Percentiles rank a stretch among this genome's conserved stretches.
Conservation (phyloP, 2,113 vertebrate species). For the Atrichornis clamosus region DNA sequence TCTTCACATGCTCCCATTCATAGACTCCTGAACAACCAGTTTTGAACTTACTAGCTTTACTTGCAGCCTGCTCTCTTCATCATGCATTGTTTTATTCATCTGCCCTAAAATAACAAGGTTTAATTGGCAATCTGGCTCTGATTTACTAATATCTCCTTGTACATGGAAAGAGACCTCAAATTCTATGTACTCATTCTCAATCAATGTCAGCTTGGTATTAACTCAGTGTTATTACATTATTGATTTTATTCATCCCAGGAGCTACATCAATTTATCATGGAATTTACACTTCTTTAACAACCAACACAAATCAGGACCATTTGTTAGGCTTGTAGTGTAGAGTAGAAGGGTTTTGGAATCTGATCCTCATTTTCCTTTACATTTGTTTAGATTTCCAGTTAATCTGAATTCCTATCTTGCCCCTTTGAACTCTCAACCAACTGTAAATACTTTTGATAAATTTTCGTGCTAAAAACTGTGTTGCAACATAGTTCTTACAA, state of each 20-base stretch:
- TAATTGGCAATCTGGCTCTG: constrained; percentile 34
- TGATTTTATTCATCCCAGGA: constrained; percentile 56
- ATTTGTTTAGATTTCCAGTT: constrained; percentile 54
- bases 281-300: constrained; percentile 51
- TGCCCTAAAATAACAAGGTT: constrained; percentile 40
- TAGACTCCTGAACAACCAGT: background rate
- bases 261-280: constrained; percentile 47
- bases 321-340: constrained; percentile 12
- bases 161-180: constrained; percentile 30
- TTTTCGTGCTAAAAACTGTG: constrained; percentile 28
- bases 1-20: background rate
- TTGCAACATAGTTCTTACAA: constrained; percentile 26
- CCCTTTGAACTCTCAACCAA: constrained; percentile 41
- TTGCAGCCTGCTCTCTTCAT: background rate
- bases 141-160: constrained; percentile 47
- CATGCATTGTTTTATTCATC: constrained; percentile 10
- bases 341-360: constrained; percentile 11
- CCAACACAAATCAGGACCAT: constrained; percentile 46
- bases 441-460: constrained; percentile 50
- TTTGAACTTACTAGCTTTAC: background rate
- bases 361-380: constrained; percentile 23
- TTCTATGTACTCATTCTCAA: constrained; percentile 40
- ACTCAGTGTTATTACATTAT: constrained; percentile 41
- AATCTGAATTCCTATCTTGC: constrained; percentile 59
- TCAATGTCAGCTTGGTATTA: constrained; percentile 36